Conservation (phyloP, 2,797 vertebrate genomes). For the Malurus splendens region DNA sequence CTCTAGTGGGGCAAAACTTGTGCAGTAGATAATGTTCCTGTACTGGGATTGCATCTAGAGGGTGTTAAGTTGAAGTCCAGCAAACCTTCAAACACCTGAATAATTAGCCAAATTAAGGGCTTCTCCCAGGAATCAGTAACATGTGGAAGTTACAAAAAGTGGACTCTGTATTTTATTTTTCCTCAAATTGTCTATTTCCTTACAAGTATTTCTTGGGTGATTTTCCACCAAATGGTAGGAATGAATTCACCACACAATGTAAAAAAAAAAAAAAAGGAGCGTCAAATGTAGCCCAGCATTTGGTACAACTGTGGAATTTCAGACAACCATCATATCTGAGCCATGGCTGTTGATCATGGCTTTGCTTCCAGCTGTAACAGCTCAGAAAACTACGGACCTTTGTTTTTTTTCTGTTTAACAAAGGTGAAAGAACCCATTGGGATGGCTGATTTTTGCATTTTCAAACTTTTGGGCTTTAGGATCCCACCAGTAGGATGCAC, state of each 20-base stretch:
- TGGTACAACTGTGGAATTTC: neutral
- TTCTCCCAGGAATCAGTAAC: neutral
- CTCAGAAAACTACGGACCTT: neutral
- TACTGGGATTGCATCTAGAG: neutral
- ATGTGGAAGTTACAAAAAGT: neutral
- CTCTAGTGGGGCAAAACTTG: neutral
- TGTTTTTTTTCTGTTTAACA: neutral
- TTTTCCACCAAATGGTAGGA: neutral
- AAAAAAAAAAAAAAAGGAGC: neutral
- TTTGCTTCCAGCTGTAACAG: neutral
- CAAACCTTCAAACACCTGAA: neutral
- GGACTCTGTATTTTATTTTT: neutral
- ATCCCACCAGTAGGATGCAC: neutral
- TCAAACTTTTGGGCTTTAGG: neutral
- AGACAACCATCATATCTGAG: neutral
- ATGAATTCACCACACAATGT: neutral
- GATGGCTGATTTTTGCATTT: neutral
- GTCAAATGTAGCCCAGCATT: neutral
- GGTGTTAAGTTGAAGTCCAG: neutral
- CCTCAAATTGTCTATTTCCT: neutral
- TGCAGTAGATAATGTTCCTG: neutral
- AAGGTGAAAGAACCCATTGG: fast-evolving
- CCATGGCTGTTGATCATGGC: neutral
- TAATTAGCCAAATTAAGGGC: neutral
- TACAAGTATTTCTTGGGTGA: neutral